phyloP scores from a whole-genome alignment of 2,113 vertebrate genomes.

The Anguilla rostrata region DNA sequence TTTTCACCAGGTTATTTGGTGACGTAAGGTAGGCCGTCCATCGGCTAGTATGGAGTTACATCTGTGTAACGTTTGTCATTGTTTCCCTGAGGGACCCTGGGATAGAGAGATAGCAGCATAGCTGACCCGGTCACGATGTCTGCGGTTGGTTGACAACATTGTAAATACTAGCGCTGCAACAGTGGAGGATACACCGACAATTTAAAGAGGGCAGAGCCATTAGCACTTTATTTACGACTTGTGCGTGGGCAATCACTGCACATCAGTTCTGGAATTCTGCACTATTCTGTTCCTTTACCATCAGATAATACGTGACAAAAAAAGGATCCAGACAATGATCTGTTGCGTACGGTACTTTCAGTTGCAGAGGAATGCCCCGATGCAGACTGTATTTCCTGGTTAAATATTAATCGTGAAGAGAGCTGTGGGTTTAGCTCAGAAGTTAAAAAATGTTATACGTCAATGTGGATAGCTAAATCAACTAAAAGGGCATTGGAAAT shows the following conservation, averaged over 20 bases:
- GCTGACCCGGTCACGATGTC: background rate
- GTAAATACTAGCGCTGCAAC: background rate
- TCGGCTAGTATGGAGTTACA: background rate
- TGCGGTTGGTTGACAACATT: background rate
- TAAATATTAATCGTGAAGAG: background rate
- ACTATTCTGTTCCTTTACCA: background rate
- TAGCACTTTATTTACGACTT: background rate
- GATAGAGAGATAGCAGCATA: background rate
- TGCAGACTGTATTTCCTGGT: background rate
- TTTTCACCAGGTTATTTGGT: background rate
- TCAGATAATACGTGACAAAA: background rate
- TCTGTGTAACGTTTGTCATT: background rate
- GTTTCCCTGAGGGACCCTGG: background rate
- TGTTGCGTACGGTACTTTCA: background rate
- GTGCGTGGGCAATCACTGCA: background rate
- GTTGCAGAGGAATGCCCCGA: background rate
- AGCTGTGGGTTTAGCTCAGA: background rate
- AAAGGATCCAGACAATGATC: background rate
- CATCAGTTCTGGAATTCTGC: background rate
- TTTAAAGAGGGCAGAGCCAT: background rate
- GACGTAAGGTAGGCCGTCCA: background rate
- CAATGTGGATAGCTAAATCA: background rate
- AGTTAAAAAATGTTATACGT: background rate
- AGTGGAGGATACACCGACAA: background rate
- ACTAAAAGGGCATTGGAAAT: background rate